phyloP scores from a whole-genome alignment of 2,888 invertebrate species.

The Branchellion lobata region DNA sequence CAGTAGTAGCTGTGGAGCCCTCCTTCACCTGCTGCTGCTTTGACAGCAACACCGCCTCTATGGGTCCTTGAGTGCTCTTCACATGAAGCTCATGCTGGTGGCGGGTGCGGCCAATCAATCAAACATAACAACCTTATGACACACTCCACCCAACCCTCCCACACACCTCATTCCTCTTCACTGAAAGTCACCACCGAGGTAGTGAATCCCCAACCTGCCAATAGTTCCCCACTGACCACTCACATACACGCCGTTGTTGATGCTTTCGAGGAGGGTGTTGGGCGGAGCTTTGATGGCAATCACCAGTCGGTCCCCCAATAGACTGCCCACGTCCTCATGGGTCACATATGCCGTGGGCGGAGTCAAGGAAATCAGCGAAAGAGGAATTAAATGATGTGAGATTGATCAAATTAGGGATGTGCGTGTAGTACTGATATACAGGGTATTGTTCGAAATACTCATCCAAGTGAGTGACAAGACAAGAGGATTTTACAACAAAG shows the following conservation, averaged over 20 bases:
- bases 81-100: neutral
- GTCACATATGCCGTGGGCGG: slow-evolving; percentile 24
- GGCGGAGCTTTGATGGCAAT: slow-evolving; percentile 23
- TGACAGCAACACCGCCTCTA: neutral
- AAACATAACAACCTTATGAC: neutral
- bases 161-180: too few species aligned
- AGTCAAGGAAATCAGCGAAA: slow-evolving; percentile 24
- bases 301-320: neutral
- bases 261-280: neutral
- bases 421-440: too few species aligned
- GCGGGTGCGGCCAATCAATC: neutral
- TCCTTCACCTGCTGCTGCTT: neutral
- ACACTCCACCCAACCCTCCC: too few species aligned
- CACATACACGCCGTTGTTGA: neutral
- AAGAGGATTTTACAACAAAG: too few species aligned
- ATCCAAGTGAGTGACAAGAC: too few species aligned
- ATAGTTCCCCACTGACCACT: too few species aligned
- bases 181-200: too few species aligned
- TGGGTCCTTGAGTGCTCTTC: slow-evolving; percentile 9
- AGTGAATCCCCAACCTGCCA: too few species aligned
- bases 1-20: neutral
- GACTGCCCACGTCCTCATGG: slow-evolving; percentile 24
- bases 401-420: neutral
- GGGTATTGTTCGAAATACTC: too few species aligned
- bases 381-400: neutral